A percentile compares a stretch with the other conserved stretches of the same genome.
These are phyloP conservation scores for Rhagophthalmus giganteus DNA, from an alignment of 2,888 invertebrate genomes.

Conservation along the genomic window DNA sequence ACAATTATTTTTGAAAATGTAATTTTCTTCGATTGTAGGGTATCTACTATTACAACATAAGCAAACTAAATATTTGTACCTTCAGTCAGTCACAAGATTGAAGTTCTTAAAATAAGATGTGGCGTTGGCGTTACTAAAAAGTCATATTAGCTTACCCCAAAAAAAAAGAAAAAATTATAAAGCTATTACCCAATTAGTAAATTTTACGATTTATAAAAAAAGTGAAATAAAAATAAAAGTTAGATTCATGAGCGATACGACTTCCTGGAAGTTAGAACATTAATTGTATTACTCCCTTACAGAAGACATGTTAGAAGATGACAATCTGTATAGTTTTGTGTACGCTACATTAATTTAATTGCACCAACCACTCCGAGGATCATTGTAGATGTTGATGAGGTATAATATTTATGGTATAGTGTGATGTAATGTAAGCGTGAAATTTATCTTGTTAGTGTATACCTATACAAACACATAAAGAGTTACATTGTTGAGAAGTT, in stretches of 20 bases:
- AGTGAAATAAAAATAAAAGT: not conserved
- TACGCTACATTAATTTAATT: constrained; percentile 44
- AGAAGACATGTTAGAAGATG: constrained; percentile 16
- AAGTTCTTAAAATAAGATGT: too few relatives aligned
- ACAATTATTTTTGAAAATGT: too few relatives aligned
- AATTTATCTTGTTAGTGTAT: not conserved
- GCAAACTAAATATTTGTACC: too few relatives aligned
- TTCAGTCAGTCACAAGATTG: too few relatives aligned
- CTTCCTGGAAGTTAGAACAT: constrained; percentile 27
- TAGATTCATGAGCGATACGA: constrained; percentile 15
- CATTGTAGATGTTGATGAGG: constrained; percentile 23
- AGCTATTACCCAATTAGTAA: not conserved
- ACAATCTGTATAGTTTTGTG: constrained; percentile 27
- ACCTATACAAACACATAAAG: too few relatives aligned
- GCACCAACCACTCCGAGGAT: constrained; percentile 37
- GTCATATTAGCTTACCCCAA: not conserved
- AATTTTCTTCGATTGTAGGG: too few relatives aligned
- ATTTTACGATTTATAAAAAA: not conserved
- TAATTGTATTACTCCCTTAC: constrained; percentile 7
- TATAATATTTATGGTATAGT: not conserved
- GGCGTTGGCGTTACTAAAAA: too few relatives aligned
- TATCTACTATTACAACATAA: too few relatives aligned
- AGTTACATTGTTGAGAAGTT: too few relatives aligned
- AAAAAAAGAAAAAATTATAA: not conserved
- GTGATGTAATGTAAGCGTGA: not conserved